These are phyloP conservation scores for Drosophila neocordata DNA, from an alignment of 1,140 invertebrate species.

Conservation along the genomic window DNA sequence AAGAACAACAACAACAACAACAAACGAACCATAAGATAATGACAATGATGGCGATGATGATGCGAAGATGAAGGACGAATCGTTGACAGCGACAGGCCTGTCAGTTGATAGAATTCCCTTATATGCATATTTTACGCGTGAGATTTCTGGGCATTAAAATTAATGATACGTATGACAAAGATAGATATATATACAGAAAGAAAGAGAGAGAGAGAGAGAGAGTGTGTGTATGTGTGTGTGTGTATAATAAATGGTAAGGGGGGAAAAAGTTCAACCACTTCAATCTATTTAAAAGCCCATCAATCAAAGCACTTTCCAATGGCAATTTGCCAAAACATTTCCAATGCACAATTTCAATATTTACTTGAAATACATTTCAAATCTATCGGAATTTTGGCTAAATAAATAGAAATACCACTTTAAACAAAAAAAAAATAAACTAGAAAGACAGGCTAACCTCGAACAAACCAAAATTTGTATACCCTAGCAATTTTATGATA, in stretches of 20 bases:
- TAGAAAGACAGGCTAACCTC: no score
- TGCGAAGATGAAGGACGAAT: conserved; percentile 27
- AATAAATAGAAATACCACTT: conserved; percentile 32
- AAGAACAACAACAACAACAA: conserved; percentile 30
- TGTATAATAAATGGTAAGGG: conserved; percentile 7
- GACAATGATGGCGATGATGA: conserved; percentile 14
- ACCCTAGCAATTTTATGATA: no score
- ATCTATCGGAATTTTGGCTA: conserved; percentile 35
- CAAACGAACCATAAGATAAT: conserved; percentile 20
- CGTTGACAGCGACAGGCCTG: conserved; percentile 33
- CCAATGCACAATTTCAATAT: conserved; percentile 57
- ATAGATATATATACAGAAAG: conserved; percentile 14
- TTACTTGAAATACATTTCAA: conserved; percentile 49
- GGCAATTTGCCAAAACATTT: conserved; percentile 47
- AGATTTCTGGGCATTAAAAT: conserved; percentile 54
- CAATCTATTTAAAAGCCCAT: conserved; percentile 63
- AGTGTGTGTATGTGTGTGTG: conserved; percentile 23
- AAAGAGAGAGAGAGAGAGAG: neutral
- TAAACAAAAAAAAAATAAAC: conserved; percentile 2
- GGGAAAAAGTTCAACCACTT: conserved; percentile 14
- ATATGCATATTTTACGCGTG: conserved; percentile 14
- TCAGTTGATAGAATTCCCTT: conserved; percentile 22
- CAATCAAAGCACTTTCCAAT: conserved; percentile 51
- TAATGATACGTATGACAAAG: conserved; percentile 56
- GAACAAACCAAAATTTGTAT: no score